A percentile compares a stretch with the other conserved stretches of the same genome.
Conservation (phyloP, 2,113 vertebrate species). For the Scomber japonicus region DNA sequence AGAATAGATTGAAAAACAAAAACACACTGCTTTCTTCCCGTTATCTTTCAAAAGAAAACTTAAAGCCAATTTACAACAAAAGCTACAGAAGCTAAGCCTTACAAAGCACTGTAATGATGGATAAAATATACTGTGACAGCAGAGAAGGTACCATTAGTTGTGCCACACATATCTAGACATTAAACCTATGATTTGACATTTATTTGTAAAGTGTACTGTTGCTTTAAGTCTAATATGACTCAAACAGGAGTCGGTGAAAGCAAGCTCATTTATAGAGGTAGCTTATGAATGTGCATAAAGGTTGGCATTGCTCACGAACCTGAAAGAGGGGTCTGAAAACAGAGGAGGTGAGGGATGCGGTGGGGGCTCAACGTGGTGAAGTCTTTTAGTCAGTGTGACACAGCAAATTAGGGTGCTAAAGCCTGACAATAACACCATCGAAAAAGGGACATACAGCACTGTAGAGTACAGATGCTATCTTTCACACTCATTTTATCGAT, state of each 20-base stretch:
- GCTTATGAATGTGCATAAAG: neutral
- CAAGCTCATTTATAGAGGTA: neutral
- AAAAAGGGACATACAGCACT: too few relatives aligned
- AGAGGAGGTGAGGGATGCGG: neutral
- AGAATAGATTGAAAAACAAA: neutral
- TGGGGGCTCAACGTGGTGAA: too few relatives aligned
- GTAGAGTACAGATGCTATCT: too few relatives aligned
- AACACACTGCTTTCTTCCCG: neutral
- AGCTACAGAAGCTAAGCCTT: neutral
- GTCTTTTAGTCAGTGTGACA: neutral
- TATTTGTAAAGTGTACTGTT: conserved; percentile 7
- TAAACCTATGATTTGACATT: neutral
- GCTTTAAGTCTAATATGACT: conserved; percentile 26
- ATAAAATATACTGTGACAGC: too few relatives aligned
- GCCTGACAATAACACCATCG: neutral
- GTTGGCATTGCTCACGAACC: neutral
- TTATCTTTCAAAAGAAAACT: conserved; percentile 8
- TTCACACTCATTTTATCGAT: too few relatives aligned
- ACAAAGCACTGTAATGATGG: too few relatives aligned
- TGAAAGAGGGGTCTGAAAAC: neutral
- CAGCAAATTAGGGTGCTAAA: neutral
- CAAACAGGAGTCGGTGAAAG: conserved; percentile 12
- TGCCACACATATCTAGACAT: neutral
- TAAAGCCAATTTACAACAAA: neutral
- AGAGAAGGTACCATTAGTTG: neutral